Conservation (phyloP, 2,113 vertebrate species). For the Budorcas taxicolor region DNA sequence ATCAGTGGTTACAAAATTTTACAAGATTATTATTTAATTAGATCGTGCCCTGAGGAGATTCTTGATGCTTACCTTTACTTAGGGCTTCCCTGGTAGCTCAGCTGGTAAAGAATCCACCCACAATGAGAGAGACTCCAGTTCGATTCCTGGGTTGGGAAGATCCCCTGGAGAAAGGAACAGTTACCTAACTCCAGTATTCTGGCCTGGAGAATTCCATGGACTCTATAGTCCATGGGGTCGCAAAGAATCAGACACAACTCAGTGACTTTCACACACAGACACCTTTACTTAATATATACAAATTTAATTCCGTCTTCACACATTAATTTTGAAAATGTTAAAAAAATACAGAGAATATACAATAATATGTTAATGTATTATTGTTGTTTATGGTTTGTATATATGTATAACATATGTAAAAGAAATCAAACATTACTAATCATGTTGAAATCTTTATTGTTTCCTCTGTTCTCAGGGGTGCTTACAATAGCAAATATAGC, state of each 20-base stretch:
- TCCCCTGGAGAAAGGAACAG: background rate
- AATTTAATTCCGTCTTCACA: background rate
- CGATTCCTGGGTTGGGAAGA: background rate
- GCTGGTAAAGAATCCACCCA: background rate
- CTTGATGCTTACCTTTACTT: background rate
- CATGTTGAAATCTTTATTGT: background rate
- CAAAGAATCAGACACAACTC: background rate
- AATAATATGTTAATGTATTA: background rate
- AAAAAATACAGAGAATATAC: background rate
- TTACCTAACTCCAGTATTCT: background rate
- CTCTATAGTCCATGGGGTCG: background rate
- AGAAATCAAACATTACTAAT: background rate
- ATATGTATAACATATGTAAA: background rate
- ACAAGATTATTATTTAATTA: background rate
- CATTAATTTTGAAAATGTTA: background rate
- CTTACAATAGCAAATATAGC: background rate
- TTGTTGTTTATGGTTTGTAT: background rate
- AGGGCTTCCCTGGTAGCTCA: background rate
- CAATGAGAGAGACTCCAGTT: background rate
- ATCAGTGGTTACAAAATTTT: background rate
- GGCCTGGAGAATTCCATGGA: background rate
- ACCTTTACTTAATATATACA: background rate
- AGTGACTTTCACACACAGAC: background rate
- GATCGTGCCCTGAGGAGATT: background rate
- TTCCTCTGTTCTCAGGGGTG: background rate